Base-by-base conservation (phyloP, 2,888 invertebrate species). In the Drosophila villosipedis region DNA sequence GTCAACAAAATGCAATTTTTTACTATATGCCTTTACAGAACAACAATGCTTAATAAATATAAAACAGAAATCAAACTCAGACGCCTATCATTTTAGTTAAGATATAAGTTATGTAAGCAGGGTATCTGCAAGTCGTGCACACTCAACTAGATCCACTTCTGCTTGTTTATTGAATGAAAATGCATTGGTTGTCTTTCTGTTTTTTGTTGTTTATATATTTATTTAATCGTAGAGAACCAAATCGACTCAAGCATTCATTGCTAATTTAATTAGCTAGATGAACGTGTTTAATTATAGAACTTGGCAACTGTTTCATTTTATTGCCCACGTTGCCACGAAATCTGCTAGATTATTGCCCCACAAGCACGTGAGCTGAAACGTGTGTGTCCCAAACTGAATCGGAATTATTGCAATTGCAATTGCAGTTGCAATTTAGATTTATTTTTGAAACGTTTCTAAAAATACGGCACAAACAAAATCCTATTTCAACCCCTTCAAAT, bases 341-440 rank as follows among this genome's bases (percentile, higher is more conserved):
- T 65, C 90, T 76, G 80, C 90, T 90, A 90, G 77, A 90, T 84
- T 90, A 90, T 82, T 86, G 89, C 80, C 72, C 60, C 78, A 55
- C 63, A 52, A 76, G 73, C 81, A 81, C 84, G 88, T 84, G 77
- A 81, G 77, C 74, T 25, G 55, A 77, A 80, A 80, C 68, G 77
- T 68, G 58, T 58, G 74, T 80, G 73, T 54, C 71, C 66, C 47
- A 47, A 52, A 55, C 47, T 52, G 63, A 31, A 70, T 61, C 70
- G 60, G 64, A 76, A 83, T 76, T 68, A 76, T 68, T 79, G 81
- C 83, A 83, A 25, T 47, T 47, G 22, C 47, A 47, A 47, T 47
- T 47, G 47, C 47, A 47, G 16, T 2, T 47, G 47, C 22, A 25
- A 80, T 64, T 64, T 66, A 62, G 58, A 54, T 76, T 73, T 80